These are phyloP conservation scores for Actinemys pallida DNA, from an alignment of 2,113 vertebrate species.

Conservation along the genomic window DNA sequence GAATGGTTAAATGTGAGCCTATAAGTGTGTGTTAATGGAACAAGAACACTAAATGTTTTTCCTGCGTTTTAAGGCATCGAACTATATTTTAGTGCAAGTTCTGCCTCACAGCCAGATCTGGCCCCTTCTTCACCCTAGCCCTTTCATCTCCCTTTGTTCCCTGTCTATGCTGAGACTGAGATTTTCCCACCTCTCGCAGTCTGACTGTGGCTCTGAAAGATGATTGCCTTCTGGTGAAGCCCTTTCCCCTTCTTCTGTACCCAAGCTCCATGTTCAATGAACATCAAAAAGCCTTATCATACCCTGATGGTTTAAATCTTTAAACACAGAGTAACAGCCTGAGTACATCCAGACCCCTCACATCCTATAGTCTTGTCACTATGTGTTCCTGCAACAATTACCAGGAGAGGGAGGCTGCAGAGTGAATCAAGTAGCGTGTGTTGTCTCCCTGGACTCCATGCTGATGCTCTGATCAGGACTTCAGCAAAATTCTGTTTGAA, in stretches of 20 bases:
- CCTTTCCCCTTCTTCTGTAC: slow-evolving; percentile 91
- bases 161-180: slow-evolving; percentile 85
- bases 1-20: slow-evolving; percentile 59
- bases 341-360: slow-evolving; percentile 96
- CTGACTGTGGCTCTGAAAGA: slow-evolving; percentile 92
- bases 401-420: slow-evolving; percentile 90
- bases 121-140: slow-evolving; percentile 89
- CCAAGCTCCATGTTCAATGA: slow-evolving; percentile 94
- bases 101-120: slow-evolving; percentile 92
- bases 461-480: slow-evolving; percentile 97
- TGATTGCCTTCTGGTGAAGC: slow-evolving; percentile 94
- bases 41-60: slow-evolving; percentile 79
- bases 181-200: slow-evolving; percentile 88
- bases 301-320: slow-evolving; percentile 99
- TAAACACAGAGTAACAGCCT: slow-evolving; percentile 99
- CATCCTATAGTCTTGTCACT: slow-evolving; percentile 94
- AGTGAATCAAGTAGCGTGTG: slow-evolving; percentile 87
- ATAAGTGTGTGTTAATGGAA: slow-evolving; percentile 83
- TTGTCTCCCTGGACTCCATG: slow-evolving; percentile 90
- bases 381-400: slow-evolving; percentile 92
- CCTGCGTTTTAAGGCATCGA: slow-evolving; percentile 78
- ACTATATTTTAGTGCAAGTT: slow-evolving; percentile 82
- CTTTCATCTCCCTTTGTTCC: slow-evolving; percentile 98
- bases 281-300: slow-evolving; percentile 98
- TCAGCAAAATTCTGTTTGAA: slow-evolving; percentile 99